Percentiles rank a stretch among this genome's conserved stretches.
phyloP scores from a whole-genome alignment of 2,113 vertebrate species.

The Mionectes macconnelli region DNA sequence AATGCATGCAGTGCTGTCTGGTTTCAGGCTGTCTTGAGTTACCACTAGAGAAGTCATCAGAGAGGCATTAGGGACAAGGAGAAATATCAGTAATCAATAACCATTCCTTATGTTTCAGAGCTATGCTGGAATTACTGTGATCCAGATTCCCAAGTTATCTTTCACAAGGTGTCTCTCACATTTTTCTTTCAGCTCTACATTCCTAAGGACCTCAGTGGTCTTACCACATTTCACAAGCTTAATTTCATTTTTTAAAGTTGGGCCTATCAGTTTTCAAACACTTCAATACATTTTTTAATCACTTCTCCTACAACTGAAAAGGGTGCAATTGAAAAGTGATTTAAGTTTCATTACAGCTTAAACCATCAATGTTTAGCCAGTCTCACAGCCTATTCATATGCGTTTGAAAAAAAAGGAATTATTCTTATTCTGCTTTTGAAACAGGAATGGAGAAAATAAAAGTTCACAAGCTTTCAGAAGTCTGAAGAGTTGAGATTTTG shows the following conservation, averaged over 20 bases:
- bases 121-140: neutral
- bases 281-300: neutral
- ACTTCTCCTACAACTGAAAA: neutral
- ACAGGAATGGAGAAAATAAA: neutral
- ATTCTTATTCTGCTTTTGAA: neutral
- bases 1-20: neutral
- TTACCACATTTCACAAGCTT: neutral
- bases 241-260: neutral
- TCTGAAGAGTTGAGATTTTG: neutral
- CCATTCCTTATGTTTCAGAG: neutral
- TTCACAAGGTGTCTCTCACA: neutral
- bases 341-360: neutral
- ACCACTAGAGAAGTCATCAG: neutral
- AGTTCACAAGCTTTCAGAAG: neutral
- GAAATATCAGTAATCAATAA: neutral
- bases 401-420: neutral
- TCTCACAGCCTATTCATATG: neutral
- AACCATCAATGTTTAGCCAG: neutral
- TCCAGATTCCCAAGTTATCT: neutral
- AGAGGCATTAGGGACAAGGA: neutral
- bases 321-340: neutral
- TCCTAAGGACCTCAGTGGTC: neutral
- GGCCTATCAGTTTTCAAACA: neutral
- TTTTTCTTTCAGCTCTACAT: neutral
- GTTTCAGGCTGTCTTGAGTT: neutral